Percentiles rank a stretch among this genome's conserved stretches.
Conservation (phyloP, 2,888 invertebrate genomes). For the Laothoe populi region DNA sequence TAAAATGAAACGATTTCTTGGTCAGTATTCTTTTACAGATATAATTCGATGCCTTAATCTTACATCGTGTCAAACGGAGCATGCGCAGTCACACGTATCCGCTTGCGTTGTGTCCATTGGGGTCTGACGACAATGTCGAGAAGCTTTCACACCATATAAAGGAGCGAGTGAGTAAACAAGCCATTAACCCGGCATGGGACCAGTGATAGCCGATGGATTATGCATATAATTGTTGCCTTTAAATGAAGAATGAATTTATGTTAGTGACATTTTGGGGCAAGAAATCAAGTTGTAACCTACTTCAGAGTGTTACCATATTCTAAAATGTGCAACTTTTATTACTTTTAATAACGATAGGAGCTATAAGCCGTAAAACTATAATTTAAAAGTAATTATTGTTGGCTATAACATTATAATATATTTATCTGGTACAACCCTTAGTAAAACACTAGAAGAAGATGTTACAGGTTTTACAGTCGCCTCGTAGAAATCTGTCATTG, state of each 20-base stretch:
- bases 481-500: no score
- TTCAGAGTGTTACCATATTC: neutral
- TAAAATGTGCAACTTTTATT: neutral
- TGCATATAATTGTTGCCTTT: conserved; percentile 75
- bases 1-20: neutral
- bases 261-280: conserved; percentile 41
- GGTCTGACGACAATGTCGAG: conserved; percentile 75
- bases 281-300: conserved; percentile 28
- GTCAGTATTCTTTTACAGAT: neutral
- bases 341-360: neutral
- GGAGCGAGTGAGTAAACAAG: conserved; percentile 71
- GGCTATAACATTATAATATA: neutral
- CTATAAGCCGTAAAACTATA: neutral
- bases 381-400: neutral
- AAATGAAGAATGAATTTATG: conserved; percentile 62
- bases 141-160: conserved; percentile 82
- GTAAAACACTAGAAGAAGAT: neutral
- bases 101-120: conserved; percentile 55
- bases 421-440: conserved; percentile 7
- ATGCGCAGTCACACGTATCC: conserved; percentile 60
- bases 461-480: neutral
- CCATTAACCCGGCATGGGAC: conserved; percentile 69
- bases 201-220: conserved; percentile 73
- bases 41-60: conserved; percentile 9
- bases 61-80: conserved; percentile 42